These are phyloP conservation scores for Lamprologus ornatipinnis DNA, from an alignment of 2,113 vertebrate species.

Conservation along the genomic window DNA sequence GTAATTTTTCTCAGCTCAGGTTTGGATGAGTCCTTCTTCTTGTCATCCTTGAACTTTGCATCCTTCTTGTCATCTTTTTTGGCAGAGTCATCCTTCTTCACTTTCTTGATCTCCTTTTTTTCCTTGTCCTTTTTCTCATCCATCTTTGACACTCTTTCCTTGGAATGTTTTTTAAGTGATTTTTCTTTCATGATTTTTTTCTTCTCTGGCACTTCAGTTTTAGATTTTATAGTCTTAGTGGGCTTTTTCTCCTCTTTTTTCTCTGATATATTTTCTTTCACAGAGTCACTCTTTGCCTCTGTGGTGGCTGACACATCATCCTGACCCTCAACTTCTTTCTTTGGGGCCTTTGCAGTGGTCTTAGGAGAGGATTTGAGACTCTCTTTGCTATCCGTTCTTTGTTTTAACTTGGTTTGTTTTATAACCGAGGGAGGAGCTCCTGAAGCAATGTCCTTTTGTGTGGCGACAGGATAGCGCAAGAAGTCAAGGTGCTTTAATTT, in stretches of 20 bases:
- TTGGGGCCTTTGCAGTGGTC: slow-evolving; percentile 75
- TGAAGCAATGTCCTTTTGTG: slow-evolving; percentile 86
- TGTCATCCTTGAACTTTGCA: slow-evolving; percentile 80
- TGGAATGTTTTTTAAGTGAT: slow-evolving; percentile 84
- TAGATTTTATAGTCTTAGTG: slow-evolving; percentile 75
- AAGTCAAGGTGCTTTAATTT: slow-evolving; percentile 95
- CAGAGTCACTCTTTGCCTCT: slow-evolving; percentile 79
- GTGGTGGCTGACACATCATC: slow-evolving; percentile 70
- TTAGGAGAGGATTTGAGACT: slow-evolving; percentile 90
- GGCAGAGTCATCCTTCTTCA: slow-evolving; percentile 82
- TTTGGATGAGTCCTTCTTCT: slow-evolving; percentile 83
- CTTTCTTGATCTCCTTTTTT: slow-evolving; percentile 91
- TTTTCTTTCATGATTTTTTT: slow-evolving; percentile 91
- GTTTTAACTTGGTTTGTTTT: slow-evolving; percentile 93
- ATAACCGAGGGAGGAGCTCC: slow-evolving; percentile 77
- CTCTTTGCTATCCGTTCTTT: slow-evolving; percentile 94
- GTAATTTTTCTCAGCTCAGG: slow-evolving; percentile 84
- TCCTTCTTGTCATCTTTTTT: slow-evolving; percentile 95
- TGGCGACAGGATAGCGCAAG: slow-evolving; percentile 88
- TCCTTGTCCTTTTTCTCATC: slow-evolving; percentile 98
- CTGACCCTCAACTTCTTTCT: slow-evolving; percentile 79
- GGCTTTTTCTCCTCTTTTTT: slow-evolving; percentile 79
- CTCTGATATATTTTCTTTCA: slow-evolving; percentile 80
- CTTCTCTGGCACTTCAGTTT: slow-evolving; percentile 87
- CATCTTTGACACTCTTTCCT: slow-evolving; percentile 89